Percentiles rank a stretch among this genome's conserved stretches.
phyloP scores from a whole-genome alignment of 2,797 vertebrate genomes.

The Alfaro cultratus region DNA sequence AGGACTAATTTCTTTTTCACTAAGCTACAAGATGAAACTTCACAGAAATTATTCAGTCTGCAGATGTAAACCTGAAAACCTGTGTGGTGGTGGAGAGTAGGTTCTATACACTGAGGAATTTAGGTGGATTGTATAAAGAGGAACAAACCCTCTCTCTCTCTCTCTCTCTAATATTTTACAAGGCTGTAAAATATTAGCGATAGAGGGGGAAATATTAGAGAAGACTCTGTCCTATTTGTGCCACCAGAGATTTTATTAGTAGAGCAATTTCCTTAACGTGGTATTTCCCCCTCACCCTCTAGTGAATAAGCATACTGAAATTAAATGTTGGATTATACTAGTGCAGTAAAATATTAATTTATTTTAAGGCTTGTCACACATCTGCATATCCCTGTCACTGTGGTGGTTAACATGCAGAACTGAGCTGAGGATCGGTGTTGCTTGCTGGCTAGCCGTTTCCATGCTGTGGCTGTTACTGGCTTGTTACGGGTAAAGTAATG shows the following conservation, averaged over 20 bases:
- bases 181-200: too few species aligned
- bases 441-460: constrained; percentile 53
- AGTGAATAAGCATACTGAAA: background rate
- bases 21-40: background rate
- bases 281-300: background rate
- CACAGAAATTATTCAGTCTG: background rate
- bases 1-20: background rate
- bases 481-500: constrained; percentile 58
- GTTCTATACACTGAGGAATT: background rate
- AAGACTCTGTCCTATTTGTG: background rate
- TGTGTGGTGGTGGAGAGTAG: background rate
- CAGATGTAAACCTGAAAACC: background rate
- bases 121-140: background rate
- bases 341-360: background rate
- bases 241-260: background rate
- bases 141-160: background rate
- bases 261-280: background rate
- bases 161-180: too few species aligned
- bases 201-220: background rate
- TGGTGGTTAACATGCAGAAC: constrained; percentile 74
- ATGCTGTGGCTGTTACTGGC: constrained; percentile 73
- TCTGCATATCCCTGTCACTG: constrained; percentile 29
- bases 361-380: background rate
- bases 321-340: background rate
- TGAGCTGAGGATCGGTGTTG: constrained; percentile 43